phyloP scores from a whole-genome alignment of 2,797 vertebrate species.

The Sciaenops ocellatus region DNA sequence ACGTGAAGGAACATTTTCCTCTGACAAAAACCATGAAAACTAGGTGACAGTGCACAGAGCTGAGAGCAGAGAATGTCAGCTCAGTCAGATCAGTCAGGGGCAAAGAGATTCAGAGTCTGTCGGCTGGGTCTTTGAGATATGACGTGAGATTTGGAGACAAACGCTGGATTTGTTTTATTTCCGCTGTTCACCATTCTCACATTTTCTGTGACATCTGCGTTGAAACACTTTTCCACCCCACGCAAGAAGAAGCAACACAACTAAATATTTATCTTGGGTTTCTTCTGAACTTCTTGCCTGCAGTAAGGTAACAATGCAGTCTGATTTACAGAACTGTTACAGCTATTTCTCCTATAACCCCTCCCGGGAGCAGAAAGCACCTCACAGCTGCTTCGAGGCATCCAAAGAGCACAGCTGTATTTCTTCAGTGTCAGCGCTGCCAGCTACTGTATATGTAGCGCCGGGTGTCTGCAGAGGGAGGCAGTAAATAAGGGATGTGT shows the following conservation, averaged over 20 bases:
- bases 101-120: conserved; percentile 18
- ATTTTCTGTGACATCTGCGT: conserved; percentile 19
- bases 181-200: not conserved
- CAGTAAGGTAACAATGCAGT: conserved; percentile 12
- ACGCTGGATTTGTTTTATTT: conserved; percentile 32
- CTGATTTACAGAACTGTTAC: conserved; percentile 35
- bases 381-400: conserved; percentile 33
- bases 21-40: conserved; percentile 33
- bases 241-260: conserved; percentile 18
- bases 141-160: conserved; percentile 34
- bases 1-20: conserved; percentile 30
- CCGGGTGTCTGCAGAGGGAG: conserved; percentile 48
- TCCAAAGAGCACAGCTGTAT: conserved; percentile 53
- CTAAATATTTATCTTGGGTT: conserved; percentile 32
- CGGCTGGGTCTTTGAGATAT: conserved; percentile 30
- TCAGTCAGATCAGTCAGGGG: conserved; percentile 35
- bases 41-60: conserved; percentile 27
- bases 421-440: conserved; percentile 38
- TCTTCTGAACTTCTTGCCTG: conserved; percentile 6
- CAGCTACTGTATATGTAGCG: conserved; percentile 23
- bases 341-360: conserved; percentile 6
- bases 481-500: conserved; percentile 70
- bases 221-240: conserved; percentile 9
- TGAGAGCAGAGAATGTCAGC: conserved; percentile 33
- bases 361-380: conserved; percentile 8